Conservation (phyloP, 2,797 vertebrate genomes). For the Avahi laniger region DNA sequence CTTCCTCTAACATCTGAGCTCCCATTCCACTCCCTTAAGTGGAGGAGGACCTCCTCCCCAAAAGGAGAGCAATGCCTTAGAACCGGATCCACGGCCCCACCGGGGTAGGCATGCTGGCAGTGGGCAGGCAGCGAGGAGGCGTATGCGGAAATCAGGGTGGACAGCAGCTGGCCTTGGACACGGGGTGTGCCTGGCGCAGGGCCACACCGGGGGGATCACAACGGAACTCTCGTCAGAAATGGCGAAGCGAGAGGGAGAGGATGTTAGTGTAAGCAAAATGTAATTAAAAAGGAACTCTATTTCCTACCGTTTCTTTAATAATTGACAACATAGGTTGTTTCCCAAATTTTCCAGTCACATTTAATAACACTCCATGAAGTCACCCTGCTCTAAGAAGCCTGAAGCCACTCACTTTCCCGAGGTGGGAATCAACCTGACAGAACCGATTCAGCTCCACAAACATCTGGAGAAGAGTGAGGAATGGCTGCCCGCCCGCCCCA, state of each 20-base stretch:
- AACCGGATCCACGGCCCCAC: not conserved
- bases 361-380: fast-evolving
- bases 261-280: not conserved
- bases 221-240: not conserved
- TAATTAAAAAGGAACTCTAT: not conserved
- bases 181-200: fast-evolving
- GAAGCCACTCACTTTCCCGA: not conserved
- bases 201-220: fast-evolving
- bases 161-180: not conserved
- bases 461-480: fast-evolving
- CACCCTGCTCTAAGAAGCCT: not conserved
- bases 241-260: not conserved
- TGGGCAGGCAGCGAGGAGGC: not conserved
- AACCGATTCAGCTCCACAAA: no score
- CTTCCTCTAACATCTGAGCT: not conserved
- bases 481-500: fast-evolving
- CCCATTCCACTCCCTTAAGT: not conserved
- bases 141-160: fast-evolving
- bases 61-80: fast-evolving
- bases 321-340: fast-evolving
- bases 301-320: not conserved
- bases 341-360: not conserved
- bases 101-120: fast-evolving
- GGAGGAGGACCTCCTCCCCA: not conserved
- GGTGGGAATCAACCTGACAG: fast-evolving